A percentile compares a stretch with the other conserved stretches of the same genome.
phyloP scores from a whole-genome alignment of 2,113 vertebrate genomes.

The Brachypteracias leptosomus region DNA sequence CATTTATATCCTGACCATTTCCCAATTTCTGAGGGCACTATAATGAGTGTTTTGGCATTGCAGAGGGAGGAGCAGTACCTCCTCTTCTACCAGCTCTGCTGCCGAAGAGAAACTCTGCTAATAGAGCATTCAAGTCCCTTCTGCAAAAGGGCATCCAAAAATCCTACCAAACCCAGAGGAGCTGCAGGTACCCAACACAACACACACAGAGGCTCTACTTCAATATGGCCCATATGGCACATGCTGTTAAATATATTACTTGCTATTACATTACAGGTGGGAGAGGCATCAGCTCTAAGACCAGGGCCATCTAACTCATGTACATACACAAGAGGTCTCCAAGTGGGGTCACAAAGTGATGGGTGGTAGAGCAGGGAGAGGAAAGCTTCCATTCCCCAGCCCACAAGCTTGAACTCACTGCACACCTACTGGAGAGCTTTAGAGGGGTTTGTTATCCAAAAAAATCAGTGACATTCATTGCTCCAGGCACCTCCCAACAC shows the following conservation, averaged over 20 bases:
- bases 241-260: neutral
- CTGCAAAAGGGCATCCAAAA: neutral
- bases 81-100: neutral
- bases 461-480: neutral
- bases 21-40: slow-evolving; percentile 4
- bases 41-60: neutral
- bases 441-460: neutral
- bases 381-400: neutral
- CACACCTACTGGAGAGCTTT: neutral
- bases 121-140: neutral
- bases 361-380: neutral
- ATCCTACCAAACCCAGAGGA: neutral
- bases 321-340: fast-evolving
- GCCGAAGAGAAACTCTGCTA: neutral
- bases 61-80: neutral
- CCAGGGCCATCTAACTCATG: fast-evolving
- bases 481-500: neutral
- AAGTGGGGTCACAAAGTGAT: neutral
- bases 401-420: neutral
- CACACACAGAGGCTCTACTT: too few relatives aligned
- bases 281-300: neutral
- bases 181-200: neutral
- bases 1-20: neutral
- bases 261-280: too few relatives aligned
- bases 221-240: fast-evolving